Base-by-base conservation (phyloP, 2,888 invertebrate species). In the Drosophila borborema region DNA sequence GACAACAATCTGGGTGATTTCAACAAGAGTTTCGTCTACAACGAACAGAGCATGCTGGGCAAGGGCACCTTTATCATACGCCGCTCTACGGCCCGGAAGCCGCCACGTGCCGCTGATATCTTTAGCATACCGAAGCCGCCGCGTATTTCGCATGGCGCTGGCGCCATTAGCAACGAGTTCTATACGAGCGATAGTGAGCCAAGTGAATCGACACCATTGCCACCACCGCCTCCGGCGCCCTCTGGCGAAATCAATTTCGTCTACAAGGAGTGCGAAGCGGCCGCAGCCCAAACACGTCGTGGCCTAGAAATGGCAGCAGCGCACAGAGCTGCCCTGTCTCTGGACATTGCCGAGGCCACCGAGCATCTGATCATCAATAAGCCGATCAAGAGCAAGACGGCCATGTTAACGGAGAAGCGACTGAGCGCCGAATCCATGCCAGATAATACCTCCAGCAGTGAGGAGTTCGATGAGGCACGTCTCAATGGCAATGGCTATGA, bases 51-150 rank as follows among this genome's bases (percentile, higher is more conserved):
- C 38, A 92, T 95, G 86, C 94, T 94, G 60, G 93, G 93, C 34
- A 92, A 95, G 73, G 97, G 97, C 38, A 97, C 97, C n/a, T 97
- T 97, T 90, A 95, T 97, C 45, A 96, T 97, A 72, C 94, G 97
- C 51, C 88, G 91, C 8, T 78, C 85, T 16, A 81, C 86, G 20
- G 80, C 80, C 56, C 91, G 91, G 68, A 85, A 85, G 59, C 84
- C 90, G 34, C 86, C 92, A 7, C 83, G 89, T 56, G 89, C 86
- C 31, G 74, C 84, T 34, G 92, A 91, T 49, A 81, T 91, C 20
- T 91, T 91, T 31, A 64, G 74, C 38, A 80, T 86, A 76, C 82
- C 75, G 58, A 86, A 88, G 66, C 90, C 90, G 23, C 88, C 88
- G 20, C 74, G 83, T 31, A 72, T 65, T 8, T 74, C 77, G 1